Evolutionary conservation across 2,797 vertebrate genomes (phyloP).

Genomic region (Hippocampus kuda): DNA sequence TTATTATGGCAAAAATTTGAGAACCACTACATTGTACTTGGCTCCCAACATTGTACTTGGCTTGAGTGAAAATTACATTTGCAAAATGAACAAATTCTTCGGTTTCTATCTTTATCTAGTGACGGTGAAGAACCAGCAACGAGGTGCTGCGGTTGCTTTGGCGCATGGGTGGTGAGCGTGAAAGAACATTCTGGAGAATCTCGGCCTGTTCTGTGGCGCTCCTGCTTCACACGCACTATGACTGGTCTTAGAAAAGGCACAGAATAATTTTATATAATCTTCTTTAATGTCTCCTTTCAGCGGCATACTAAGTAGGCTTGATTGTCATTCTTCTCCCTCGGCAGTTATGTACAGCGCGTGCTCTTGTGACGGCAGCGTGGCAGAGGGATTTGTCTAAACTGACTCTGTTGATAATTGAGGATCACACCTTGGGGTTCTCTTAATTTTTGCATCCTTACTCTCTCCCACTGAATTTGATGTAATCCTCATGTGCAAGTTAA

Average conservation of each 20-base stretch:
- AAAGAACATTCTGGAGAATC: constrained; percentile 24
- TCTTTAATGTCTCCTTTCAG: constrained; percentile 48
- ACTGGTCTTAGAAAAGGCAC: constrained; percentile 41
- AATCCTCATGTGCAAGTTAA: constrained; percentile 24
- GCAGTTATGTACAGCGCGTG: constrained; percentile 22
- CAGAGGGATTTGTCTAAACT: constrained; percentile 46
- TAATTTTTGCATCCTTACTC: neutral
- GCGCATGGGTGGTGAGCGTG: constrained; percentile 4
- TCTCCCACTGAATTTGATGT: constrained; percentile 19
- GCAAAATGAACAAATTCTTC: too few species aligned
- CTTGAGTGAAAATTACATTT: too few species aligned
- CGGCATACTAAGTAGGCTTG: constrained; percentile 50
- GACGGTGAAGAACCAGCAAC: too few species aligned
- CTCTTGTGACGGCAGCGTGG: constrained; percentile 18
- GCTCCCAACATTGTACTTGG: too few species aligned
- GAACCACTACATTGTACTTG: too few species aligned
- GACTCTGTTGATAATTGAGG: constrained; percentile 37
- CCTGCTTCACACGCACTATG: constrained; percentile 29
- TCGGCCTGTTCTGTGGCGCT: neutral
- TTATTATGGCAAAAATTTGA: too few species aligned
- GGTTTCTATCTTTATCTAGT: too few species aligned
- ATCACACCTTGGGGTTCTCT: constrained; percentile 38
- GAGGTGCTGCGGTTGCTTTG: too few species aligned
- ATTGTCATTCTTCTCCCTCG: constrained; percentile 44
- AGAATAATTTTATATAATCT: constrained; percentile 59